phyloP scores from a whole-genome alignment of 2,113 vertebrate genomes.

The Psittacula cyanocephala region DNA sequence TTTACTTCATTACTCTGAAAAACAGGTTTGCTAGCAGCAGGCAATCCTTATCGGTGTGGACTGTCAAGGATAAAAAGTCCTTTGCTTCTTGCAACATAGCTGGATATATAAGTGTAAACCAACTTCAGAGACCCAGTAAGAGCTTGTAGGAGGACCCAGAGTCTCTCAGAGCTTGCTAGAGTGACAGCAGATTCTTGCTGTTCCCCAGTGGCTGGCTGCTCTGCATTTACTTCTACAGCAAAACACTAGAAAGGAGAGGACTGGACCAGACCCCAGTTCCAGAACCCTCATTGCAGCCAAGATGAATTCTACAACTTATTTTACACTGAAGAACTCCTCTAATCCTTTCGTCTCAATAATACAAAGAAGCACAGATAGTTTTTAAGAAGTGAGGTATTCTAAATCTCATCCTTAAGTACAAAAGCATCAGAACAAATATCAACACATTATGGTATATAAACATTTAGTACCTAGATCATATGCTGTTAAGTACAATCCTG shows the following conservation, averaged over 20 bases:
- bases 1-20: conserved; percentile 1
- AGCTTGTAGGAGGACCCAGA: conserved; percentile 51
- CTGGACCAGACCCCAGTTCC: neutral
- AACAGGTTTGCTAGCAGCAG: conserved; percentile 9
- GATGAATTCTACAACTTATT: neutral
- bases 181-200: conserved; percentile 16
- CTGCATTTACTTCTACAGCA: neutral
- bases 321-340: neutral
- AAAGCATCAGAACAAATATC: neutral
- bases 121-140: conserved; percentile 29
- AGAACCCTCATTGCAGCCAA: neutral
- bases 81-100: conserved; percentile 22
- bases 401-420: neutral
- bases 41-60: neutral
- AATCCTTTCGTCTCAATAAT: neutral
- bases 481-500: neutral
- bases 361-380: neutral
- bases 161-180: neutral
- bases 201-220: neutral
- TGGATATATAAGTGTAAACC: conserved; percentile 18
- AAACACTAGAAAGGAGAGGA: neutral
- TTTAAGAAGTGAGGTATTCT: neutral
- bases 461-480: neutral
- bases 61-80: neutral
- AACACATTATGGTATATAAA: neutral